Evolutionary conservation across 2,888 invertebrate genomes (phyloP).

Genomic region (Lathronympha strigana): DNA sequence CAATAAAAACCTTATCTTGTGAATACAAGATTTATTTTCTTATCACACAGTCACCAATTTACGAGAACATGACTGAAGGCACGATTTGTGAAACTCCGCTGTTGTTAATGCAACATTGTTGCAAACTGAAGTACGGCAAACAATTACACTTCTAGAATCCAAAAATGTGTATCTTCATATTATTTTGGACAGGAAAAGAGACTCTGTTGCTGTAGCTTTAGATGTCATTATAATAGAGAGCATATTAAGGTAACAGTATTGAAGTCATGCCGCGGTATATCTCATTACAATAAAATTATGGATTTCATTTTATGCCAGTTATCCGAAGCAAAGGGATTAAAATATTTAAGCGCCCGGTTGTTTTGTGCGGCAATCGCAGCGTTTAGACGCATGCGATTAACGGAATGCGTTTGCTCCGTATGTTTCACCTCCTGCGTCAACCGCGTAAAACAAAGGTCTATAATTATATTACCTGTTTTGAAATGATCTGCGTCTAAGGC

Average conservation of each 20-base stretch:
- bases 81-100: conserved; percentile 25
- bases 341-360: not conserved
- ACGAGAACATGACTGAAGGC: not conserved
- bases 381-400: too few relatives aligned
- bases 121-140: conserved; percentile 9
- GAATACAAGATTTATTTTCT: not conserved
- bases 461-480: too few relatives aligned
- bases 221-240: not conserved
- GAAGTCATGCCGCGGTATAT: conserved; percentile 2
- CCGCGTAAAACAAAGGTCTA: too few relatives aligned
- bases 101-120: conserved; percentile 36
- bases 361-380: too few relatives aligned
- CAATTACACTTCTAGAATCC: not conserved
- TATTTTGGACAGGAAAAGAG: not conserved
- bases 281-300: conserved; percentile 18
- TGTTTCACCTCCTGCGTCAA: too few relatives aligned
- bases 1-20: not conserved
- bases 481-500: too few relatives aligned
- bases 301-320: conserved; percentile 9
- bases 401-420: too few relatives aligned
- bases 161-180: conserved; percentile 3
- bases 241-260: not conserved
- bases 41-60: not conserved
- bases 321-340: not conserved
- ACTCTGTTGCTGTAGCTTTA: not conserved